Percentiles rank a stretch among this genome's conserved stretches.
Conservation (phyloP, 1,140 invertebrate species). For the Chymomyza costata region DNA sequence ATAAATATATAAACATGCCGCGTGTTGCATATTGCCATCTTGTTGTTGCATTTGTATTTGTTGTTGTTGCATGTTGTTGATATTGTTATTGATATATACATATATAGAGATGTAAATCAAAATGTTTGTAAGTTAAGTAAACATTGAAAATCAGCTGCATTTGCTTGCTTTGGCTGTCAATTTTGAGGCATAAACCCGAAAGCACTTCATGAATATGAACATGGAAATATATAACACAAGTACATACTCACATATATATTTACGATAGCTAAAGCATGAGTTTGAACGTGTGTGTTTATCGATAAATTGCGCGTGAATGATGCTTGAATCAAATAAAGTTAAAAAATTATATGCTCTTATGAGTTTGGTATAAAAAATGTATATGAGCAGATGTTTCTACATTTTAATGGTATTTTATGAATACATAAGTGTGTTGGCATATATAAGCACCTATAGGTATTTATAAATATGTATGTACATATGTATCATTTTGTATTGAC, state of each 20-base stretch:
- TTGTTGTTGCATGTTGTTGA: slow-evolving; percentile 27
- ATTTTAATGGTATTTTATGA: slow-evolving; percentile 1
- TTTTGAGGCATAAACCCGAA: no score
- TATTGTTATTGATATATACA: slow-evolving; percentile 56
- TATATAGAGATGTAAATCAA: slow-evolving; percentile 39
- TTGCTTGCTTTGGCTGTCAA: neutral
- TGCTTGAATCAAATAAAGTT: slow-evolving; percentile 61
- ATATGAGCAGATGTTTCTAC: neutral
- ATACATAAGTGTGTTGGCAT: slow-evolving; percentile 3
- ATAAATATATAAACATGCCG: slow-evolving; percentile 46
- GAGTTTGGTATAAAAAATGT: no score
- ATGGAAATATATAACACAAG: slow-evolving; percentile 24
- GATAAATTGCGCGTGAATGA: slow-evolving; percentile 64
- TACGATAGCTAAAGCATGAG: no score
- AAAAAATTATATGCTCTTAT: slow-evolving; percentile 21
- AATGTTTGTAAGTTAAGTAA: slow-evolving; percentile 55
- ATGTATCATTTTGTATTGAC: no score
- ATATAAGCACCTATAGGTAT: neutral
- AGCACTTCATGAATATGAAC: slow-evolving; percentile 31
- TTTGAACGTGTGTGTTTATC: slow-evolving; percentile 10
- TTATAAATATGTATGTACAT: no score
- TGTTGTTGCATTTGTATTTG: slow-evolving; percentile 25
- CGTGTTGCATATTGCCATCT: slow-evolving; percentile 51
- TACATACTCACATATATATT: no score
- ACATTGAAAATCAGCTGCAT: slow-evolving; percentile 56